A percentile compares a stretch with the other conserved stretches of the same genome.
Conservation (phyloP, 2,888 invertebrate genomes). For the Polydrusus cervinus region DNA sequence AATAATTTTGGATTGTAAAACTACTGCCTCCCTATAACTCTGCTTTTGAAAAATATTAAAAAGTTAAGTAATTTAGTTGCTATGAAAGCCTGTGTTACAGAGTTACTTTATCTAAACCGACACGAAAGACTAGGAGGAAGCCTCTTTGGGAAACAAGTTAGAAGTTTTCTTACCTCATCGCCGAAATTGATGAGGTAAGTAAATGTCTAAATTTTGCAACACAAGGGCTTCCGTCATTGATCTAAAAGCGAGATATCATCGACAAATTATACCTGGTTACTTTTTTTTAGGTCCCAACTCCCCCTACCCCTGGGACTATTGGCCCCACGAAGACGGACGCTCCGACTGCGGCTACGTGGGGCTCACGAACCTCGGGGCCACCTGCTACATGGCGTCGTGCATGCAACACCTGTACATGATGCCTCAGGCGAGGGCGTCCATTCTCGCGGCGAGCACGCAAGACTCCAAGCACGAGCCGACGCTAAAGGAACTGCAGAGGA, state of each 20-base stretch:
- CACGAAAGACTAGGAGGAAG: no score
- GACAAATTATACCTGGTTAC: not conserved
- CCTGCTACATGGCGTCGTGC: constrained; percentile 98
- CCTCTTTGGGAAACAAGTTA: no score
- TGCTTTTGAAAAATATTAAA: no score
- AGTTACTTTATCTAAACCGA: no score
- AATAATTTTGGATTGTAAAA: no score
- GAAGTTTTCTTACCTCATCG: no score
- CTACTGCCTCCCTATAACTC: no score
- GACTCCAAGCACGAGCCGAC: constrained; percentile 88
- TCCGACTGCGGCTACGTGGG: constrained; percentile 97
- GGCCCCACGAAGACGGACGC: constrained; percentile 96
- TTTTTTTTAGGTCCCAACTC: constrained; percentile 80
- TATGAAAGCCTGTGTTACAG: no score
- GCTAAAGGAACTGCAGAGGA: constrained; percentile 90
- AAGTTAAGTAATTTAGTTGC: no score
- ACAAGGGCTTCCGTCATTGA: no score
- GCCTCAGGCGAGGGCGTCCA: constrained; percentile 91
- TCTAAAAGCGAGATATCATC: no score
- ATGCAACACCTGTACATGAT: constrained; percentile 99
- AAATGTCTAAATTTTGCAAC: not conserved
- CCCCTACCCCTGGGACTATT: constrained; percentile 97
- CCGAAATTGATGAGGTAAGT: no score
- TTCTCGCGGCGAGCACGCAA: constrained; percentile 82
- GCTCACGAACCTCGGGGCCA: constrained; percentile 94